Evolutionary conservation across 1,140 invertebrate genomes (phyloP).

Genomic region (Meteorus sp.): DNA sequence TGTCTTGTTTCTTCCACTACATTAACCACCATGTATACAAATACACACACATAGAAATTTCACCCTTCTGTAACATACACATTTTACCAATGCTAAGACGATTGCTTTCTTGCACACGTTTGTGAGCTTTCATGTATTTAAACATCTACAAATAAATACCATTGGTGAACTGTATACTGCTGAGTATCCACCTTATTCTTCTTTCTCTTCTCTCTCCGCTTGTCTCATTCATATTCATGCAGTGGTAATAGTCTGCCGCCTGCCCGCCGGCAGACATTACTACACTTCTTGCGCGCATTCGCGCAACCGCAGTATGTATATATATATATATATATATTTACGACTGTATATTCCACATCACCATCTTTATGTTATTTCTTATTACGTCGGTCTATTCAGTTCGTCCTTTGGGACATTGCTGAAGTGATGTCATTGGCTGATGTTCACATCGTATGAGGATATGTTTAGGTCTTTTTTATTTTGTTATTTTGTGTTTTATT

Average conservation of each 20-base stretch:
- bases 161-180: constrained; percentile 7
- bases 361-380: background rate
- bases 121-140: constrained; percentile 7
- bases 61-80: constrained; percentile 3
- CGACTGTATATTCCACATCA: background rate
- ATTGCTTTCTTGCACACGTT: constrained; percentile 19
- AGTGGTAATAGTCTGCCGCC: constrained; percentile 36
- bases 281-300: constrained; percentile 42
- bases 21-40: constrained; percentile 12
- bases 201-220: constrained; percentile 9
- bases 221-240: constrained; percentile 39
- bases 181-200: constrained; percentile 5
- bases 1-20: constrained; percentile 28
- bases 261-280: constrained; percentile 30
- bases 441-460: too few species aligned
- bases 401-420: too few species aligned
- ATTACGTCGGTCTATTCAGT: too few species aligned
- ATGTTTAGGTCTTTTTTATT: too few species aligned
- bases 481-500: too few species aligned
- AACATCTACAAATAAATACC: too few species aligned
- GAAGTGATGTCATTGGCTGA: too few species aligned
- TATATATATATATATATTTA: background rate
- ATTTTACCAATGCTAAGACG: too few species aligned
- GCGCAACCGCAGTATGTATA: constrained; percentile 30
- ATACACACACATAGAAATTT: too few species aligned